Percentiles rank a stretch among this genome's conserved stretches.
phyloP scores from a whole-genome alignment of 1,140 invertebrate genomes.

The Paraescarpia echinospica region DNA sequence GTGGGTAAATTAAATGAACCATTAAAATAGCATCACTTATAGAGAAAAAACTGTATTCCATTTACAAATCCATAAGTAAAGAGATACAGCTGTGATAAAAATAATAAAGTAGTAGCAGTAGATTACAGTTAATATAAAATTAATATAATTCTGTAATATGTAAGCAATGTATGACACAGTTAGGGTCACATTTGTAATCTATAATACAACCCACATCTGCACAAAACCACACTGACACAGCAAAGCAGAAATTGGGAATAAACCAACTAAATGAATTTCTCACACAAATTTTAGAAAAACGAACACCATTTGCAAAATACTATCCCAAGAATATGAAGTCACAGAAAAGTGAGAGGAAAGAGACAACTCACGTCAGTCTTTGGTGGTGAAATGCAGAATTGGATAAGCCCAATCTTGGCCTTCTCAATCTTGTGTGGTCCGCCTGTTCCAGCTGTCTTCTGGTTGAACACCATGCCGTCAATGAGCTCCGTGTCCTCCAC shows the following conservation, averaged over 20 bases:
- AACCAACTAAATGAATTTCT: not conserved
- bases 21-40: too few relatives aligned
- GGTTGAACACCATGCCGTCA: constrained; percentile 91
- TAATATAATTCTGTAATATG: too few relatives aligned
- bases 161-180: too few relatives aligned
- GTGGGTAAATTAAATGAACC: too few relatives aligned
- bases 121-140: too few relatives aligned
- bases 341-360: not conserved
- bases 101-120: too few relatives aligned
- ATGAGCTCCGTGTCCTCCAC: constrained; percentile 97
- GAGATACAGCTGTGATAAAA: too few relatives aligned
- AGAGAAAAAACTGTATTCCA: too few relatives aligned
- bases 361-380: constrained; percentile 85
- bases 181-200: not conserved
- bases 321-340: not conserved
- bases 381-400: constrained; percentile 99
- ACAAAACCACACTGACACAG: too few relatives aligned
- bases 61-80: too few relatives aligned
- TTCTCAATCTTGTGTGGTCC: constrained; percentile 94
- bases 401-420: constrained; percentile 98
- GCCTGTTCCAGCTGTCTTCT: constrained; percentile 84
- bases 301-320: too few relatives aligned
- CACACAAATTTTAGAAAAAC: constrained; percentile 17
- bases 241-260: not conserved
- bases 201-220: not conserved